Percentiles rank a stretch among this genome's conserved stretches.
These are phyloP conservation scores for Aricia artaxerxes DNA, from an alignment of 2,888 invertebrate species.

Conservation along the genomic window DNA sequence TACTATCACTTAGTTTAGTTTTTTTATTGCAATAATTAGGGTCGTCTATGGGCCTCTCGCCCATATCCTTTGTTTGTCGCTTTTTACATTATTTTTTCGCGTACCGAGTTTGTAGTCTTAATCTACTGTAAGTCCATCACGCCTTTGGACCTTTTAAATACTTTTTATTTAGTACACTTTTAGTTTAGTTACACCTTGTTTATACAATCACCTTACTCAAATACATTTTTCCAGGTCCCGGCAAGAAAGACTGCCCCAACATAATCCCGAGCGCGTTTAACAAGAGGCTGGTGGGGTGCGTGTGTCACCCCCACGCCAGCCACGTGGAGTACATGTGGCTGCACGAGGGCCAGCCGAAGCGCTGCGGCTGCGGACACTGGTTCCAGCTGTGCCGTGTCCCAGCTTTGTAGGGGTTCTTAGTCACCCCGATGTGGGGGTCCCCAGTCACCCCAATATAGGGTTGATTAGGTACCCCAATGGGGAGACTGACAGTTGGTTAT, in stretches of 20 bases:
- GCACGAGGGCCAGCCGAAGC: constrained; percentile 61
- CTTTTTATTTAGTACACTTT: no score
- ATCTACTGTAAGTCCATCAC: no score
- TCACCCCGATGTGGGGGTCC: background rate
- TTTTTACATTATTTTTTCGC: no score
- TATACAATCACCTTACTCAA: background rate
- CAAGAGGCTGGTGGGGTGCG: constrained; percentile 85
- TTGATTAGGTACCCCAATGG: no score
- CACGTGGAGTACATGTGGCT: constrained; percentile 68
- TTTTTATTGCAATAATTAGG: no score
- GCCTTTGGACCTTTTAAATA: no score
- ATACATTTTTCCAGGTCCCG: constrained; percentile 62
- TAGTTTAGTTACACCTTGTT: no score
- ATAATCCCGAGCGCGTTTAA: constrained; percentile 85
- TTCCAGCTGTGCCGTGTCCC: constrained; percentile 69
- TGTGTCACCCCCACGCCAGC: constrained; percentile 81
- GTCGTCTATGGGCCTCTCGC: no score
- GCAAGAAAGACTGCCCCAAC: constrained; percentile 86
- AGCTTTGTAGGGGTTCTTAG: constrained; percentile 44
- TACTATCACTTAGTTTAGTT: no score
- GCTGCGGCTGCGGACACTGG: constrained; percentile 73
- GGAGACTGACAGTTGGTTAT: background rate
- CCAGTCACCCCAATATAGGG: background rate
- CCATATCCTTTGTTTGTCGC: no score
- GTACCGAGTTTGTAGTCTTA: no score